phyloP scores from a whole-genome alignment of 2,113 vertebrate genomes.

The Perccottus glenii region DNA sequence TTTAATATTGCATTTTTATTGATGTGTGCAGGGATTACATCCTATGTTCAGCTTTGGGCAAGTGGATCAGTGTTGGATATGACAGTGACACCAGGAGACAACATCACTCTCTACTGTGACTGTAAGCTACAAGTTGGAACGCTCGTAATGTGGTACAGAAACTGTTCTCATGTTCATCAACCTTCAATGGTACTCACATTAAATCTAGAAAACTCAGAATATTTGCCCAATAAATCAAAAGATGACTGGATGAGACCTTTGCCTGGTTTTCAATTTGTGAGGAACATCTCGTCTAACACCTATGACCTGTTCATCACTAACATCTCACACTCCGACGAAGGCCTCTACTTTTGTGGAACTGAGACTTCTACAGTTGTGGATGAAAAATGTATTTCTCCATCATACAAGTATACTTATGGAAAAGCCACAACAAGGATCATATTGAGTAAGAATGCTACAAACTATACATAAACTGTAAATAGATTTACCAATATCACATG shows the following conservation, averaged over 20 bases:
- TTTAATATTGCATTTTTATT: no score
- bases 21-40: no score
- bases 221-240: neutral
- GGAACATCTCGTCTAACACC: neutral
- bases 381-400: no score
- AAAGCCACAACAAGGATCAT: rapidly evolving
- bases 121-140: no score
- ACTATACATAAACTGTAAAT: no score
- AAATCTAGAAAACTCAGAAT: neutral
- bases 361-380: rapidly evolving
- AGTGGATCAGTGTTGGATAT: slow-evolving; percentile 15
- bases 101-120: slow-evolving; percentile 50
- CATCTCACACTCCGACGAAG: slow-evolving; percentile 27
- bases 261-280: neutral
- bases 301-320: slow-evolving; percentile 45
- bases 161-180: slow-evolving; percentile 16
- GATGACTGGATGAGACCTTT: neutral
- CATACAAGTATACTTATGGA: no score
- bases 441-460: no score
- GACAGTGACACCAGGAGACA: slow-evolving; percentile 36
- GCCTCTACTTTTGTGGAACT: slow-evolving; percentile 58
- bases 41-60: no score
- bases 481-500: no score
- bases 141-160: slow-evolving; percentile 37
- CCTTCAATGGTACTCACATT: neutral